These are phyloP conservation scores for Oreonectes daqikongensis DNA, from an alignment of 2,797 vertebrate genomes.

Conservation along the genomic window DNA sequence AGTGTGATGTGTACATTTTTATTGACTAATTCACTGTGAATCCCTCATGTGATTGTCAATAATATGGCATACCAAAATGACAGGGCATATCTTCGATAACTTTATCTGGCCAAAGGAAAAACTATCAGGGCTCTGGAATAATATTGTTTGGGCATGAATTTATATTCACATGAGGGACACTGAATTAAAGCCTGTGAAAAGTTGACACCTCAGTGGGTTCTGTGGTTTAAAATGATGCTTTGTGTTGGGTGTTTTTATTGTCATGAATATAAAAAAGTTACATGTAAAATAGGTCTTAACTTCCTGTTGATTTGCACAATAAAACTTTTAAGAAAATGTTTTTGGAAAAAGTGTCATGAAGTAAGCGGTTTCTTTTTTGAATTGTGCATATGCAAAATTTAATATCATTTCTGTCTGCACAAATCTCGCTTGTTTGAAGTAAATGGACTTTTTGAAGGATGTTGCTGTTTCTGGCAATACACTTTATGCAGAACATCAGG, in stretches of 20 bases:
- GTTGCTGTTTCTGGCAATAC: not conserved
- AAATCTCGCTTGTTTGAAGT: not conserved
- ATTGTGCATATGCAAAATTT: not conserved
- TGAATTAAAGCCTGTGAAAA: slow-evolving; percentile 43
- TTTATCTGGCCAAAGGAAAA: slow-evolving; percentile 39
- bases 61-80: slow-evolving; percentile 58
- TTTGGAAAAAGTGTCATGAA: slow-evolving; percentile 37
- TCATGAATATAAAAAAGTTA: slow-evolving; percentile 34
- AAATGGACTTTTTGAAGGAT: slow-evolving; percentile 1
- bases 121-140: slow-evolving; percentile 2
- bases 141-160: not conserved
- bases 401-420: not conserved
- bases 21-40: slow-evolving; percentile 76
- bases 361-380: too few species aligned
- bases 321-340: slow-evolving; percentile 49
- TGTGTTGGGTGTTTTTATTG: slow-evolving; percentile 50
- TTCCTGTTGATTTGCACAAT: slow-evolving; percentile 57
- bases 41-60: slow-evolving; percentile 55
- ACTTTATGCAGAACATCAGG: slow-evolving; percentile 14
- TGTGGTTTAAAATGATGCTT: slow-evolving; percentile 39
- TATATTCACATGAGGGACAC: slow-evolving; percentile 38
- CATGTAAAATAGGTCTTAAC: slow-evolving; percentile 54
- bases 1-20: slow-evolving; percentile 53
- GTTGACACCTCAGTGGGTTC: slow-evolving; percentile 30
- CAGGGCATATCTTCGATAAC: slow-evolving; percentile 36